phyloP scores from a whole-genome alignment of 2,888 invertebrate species.

The Lepidocyrtinus sp. region DNA sequence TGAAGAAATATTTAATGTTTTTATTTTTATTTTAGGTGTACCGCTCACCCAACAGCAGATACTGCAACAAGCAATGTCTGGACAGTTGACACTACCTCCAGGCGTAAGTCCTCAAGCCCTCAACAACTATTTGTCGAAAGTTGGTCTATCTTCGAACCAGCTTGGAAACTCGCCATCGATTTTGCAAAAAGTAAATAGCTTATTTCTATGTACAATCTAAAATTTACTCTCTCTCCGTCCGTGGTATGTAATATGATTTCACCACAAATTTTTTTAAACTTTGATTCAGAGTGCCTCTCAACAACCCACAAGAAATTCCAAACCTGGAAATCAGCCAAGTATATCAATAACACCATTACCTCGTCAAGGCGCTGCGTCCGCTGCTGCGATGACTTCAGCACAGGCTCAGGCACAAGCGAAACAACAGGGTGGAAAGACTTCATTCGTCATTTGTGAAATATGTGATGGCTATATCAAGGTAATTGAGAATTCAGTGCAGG shows the following conservation, averaged over 20 bases:
- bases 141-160: constrained; percentile 53
- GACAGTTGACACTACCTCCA: constrained; percentile 55
- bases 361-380: constrained; percentile 75
- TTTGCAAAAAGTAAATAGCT: constrained; percentile 54
- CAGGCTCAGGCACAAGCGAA: constrained; percentile 72
- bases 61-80: constrained; percentile 65
- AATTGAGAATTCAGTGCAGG: too few relatives aligned
- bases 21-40: constrained; percentile 42
- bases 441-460: constrained; percentile 95
- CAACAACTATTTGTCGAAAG: constrained; percentile 60
- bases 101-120: constrained; percentile 48
- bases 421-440: constrained; percentile 76
- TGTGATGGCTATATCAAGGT: constrained; percentile 96
- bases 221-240: neutral
- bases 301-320: constrained; percentile 49
- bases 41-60: constrained; percentile 62
- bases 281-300: constrained; percentile 56
- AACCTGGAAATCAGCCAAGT: constrained; percentile 81
- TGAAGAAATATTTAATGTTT: constrained; percentile 30
- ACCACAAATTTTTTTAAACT: neutral
- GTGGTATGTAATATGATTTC: too few relatives aligned
- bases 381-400: constrained; percentile 71
- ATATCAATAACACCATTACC: constrained; percentile 93
- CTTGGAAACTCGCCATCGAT: constrained; percentile 40
- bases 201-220: neutral